Percentiles rank a stretch among this genome's conserved stretches.
phyloP scores from a whole-genome alignment of 2,888 invertebrate genomes.

The Axea sp. region DNA sequence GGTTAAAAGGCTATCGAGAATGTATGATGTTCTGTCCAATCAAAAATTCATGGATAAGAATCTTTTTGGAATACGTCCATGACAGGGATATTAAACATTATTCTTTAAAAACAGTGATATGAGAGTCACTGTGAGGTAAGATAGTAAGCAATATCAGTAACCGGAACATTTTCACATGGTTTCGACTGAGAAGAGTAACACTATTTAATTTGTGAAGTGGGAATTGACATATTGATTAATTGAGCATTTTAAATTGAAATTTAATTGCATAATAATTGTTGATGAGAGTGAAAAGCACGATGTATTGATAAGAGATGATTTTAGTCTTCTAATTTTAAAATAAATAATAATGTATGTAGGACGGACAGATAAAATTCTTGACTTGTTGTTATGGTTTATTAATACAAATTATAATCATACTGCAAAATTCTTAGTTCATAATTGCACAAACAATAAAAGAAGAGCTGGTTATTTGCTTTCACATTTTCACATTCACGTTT shows the following conservation, averaged over 20 bases:
- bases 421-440: not conserved
- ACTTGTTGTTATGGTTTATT: not conserved
- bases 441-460: not conserved
- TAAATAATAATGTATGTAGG: conserved; percentile 22
- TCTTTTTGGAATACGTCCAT: conserved; percentile 33
- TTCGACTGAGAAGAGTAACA: too few species aligned
- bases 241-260: too few species aligned
- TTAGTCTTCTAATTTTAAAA: conserved; percentile 8
- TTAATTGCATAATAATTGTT: too few species aligned
- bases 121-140: conserved; percentile 1
- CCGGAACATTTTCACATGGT: conserved; percentile 3
- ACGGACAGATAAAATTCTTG: conserved; percentile 9
- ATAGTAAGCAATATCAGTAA: conserved; percentile 22
- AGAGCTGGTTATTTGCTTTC: too few species aligned
- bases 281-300: not conserved
- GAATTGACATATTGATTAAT: too few species aligned
- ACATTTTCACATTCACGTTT: too few species aligned
- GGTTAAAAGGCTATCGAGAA: conserved; percentile 46
- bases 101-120: conserved; percentile 2
- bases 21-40: conserved; percentile 7
- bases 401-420: conserved; percentile 4
- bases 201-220: too few species aligned
- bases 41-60: conserved; percentile 43
- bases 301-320: not conserved
- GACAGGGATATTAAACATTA: conserved; percentile 12